Conservation (phyloP, 2,888 invertebrate genomes). For the Xestia c-nigrum region DNA sequence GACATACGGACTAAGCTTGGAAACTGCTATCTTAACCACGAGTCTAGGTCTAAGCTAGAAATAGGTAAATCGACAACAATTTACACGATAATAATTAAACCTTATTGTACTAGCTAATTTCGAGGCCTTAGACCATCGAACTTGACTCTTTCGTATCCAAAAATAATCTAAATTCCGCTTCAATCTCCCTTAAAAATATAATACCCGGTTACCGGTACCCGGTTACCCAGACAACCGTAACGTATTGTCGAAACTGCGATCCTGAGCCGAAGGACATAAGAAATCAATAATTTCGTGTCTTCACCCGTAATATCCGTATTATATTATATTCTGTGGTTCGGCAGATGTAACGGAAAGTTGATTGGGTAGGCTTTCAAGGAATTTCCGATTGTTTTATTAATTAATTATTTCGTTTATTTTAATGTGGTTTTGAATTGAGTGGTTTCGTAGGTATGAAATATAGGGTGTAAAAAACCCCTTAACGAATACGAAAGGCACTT, state of each 20-base stretch:
- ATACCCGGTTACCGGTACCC: slow-evolving; percentile 24
- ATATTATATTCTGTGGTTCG: slow-evolving; percentile 1
- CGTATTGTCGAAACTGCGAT: slow-evolving; percentile 23
- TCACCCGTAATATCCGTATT: background rate
- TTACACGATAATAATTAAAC: background rate
- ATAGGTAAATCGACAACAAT: background rate
- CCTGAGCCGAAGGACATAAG: slow-evolving; percentile 30
- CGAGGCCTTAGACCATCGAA: background rate
- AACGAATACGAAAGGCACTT: too few relatives aligned
- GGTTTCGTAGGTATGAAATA: background rate
- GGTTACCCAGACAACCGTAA: slow-evolving; percentile 39
- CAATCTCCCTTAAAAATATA: background rate
- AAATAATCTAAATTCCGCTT: background rate
- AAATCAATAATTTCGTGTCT: slow-evolving; percentile 40
- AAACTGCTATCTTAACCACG: too few relatives aligned
- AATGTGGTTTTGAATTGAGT: background rate
- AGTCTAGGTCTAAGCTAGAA: background rate
- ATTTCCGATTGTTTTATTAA: background rate
- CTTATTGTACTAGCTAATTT: background rate
- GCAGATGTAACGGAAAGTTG: background rate
- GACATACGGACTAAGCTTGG: too few relatives aligned
- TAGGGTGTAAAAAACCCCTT: too few relatives aligned
- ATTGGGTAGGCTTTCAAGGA: background rate
- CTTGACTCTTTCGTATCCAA: background rate
- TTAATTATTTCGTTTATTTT: slow-evolving; percentile 2